phyloP scores from a whole-genome alignment of 2,888 invertebrate genomes.

The Meteorus colon region DNA sequence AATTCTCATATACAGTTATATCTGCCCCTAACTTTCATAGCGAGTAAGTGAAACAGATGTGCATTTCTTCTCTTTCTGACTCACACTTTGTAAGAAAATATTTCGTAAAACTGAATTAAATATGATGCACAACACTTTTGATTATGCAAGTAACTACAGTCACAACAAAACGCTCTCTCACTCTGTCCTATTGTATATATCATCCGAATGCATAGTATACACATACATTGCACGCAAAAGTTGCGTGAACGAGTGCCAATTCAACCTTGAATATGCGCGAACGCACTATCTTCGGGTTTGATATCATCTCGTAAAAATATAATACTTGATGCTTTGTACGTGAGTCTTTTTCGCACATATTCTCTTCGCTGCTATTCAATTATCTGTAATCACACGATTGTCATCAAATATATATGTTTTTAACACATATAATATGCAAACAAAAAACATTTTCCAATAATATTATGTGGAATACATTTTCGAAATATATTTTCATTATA shows the following conservation, averaged over 20 bases:
- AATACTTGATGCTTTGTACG: constrained; percentile 7
- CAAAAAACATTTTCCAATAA: neutral
- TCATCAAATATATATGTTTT: neutral
- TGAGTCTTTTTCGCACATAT: neutral
- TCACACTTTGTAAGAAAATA: neutral
- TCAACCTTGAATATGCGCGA: constrained; percentile 26
- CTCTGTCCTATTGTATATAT: neutral
- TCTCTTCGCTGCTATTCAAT: neutral
- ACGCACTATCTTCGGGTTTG: neutral
- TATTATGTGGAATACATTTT: too few relatives aligned
- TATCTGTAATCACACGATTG: neutral
- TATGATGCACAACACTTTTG: neutral
- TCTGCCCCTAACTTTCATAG: too few relatives aligned
- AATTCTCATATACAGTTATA: too few relatives aligned
- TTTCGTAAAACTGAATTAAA: neutral
- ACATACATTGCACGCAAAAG: constrained; percentile 21
- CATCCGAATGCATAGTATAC: neutral
- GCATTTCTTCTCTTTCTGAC: too few relatives aligned
- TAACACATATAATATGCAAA: neutral
- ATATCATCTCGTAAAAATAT: constrained; percentile 31
- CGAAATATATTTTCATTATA: too few relatives aligned
- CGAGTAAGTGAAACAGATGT: too few relatives aligned
- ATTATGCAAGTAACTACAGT: neutral
- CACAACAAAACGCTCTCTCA: neutral
- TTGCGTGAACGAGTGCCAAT: constrained; percentile 24